phyloP scores from a whole-genome alignment of 2,113 vertebrate species.

The Barnardius zonarius region DNA sequence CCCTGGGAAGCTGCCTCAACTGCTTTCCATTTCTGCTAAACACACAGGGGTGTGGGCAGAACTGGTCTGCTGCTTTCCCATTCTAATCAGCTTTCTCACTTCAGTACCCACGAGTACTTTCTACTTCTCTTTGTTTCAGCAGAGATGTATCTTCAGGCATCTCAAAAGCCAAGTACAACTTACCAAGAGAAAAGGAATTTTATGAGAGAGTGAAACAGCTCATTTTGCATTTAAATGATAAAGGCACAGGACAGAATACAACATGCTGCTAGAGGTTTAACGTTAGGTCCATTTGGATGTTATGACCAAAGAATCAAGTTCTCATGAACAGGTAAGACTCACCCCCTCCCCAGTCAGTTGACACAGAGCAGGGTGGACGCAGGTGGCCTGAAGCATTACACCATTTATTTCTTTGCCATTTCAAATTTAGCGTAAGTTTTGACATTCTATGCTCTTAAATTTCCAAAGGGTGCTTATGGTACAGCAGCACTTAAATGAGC shows the following conservation, averaged over 20 bases:
- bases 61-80: not conserved
- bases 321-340: not conserved
- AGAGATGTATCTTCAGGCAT: not conserved
- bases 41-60: not conserved
- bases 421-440: not conserved
- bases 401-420: constrained; percentile 7
- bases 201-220: not conserved
- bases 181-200: not conserved
- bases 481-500: not conserved
- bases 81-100: not conserved
- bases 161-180: not conserved
- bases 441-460: not conserved
- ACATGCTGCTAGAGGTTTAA: not conserved
- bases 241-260: not conserved
- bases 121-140: not conserved
- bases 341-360: not conserved
- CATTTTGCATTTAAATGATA: not conserved
- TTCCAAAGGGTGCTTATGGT: not conserved
- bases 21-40: not conserved
- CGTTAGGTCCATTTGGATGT: not conserved
- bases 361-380: not conserved
- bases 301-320: not conserved
- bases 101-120: not conserved
- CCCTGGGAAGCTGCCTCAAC: not conserved
- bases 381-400: fast-evolving